phyloP scores from a whole-genome alignment of 2,888 invertebrate species.

The Aricia artaxerxes region DNA sequence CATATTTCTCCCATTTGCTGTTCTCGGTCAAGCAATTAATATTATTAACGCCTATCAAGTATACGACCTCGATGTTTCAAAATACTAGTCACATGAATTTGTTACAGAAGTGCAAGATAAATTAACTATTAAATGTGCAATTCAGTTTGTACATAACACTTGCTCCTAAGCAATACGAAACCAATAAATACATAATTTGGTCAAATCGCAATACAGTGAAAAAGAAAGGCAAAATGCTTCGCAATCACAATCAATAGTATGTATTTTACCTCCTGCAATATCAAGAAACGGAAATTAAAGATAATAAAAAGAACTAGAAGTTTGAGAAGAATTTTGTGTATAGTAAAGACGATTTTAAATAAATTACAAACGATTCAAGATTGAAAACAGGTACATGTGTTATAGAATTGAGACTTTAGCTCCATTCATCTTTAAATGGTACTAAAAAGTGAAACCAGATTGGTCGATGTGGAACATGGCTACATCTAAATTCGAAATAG shows the following conservation, averaged over 20 bases:
- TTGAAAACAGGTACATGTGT: background rate
- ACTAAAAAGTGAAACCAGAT: slow-evolving; percentile 10
- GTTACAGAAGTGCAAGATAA: slow-evolving; percentile 10
- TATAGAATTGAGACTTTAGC: background rate
- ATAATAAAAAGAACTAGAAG: background rate
- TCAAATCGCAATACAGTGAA: background rate
- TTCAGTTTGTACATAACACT: background rate
- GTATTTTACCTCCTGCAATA: background rate
- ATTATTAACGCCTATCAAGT: slow-evolving; percentile 1
- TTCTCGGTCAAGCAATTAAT: slow-evolving; percentile 3
- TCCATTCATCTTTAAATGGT: background rate
- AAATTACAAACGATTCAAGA: background rate
- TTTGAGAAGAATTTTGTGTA: background rate
- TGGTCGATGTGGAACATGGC: slow-evolving; percentile 5
- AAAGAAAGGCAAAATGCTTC: background rate
- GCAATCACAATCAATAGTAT: background rate
- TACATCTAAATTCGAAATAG: slow-evolving; percentile 8
- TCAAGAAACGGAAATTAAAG: too few relatives aligned
- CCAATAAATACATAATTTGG: background rate
- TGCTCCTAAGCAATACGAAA: background rate
- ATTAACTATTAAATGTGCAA: background rate
- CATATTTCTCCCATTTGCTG: background rate
- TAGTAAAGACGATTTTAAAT: background rate
- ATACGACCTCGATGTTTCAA: slow-evolving; percentile 5
- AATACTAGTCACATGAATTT: slow-evolving; percentile 31